Evolutionary conservation across 1,140 invertebrate genomes (phyloP).

Genomic region (Caenorhabditis inopinata): DNA sequence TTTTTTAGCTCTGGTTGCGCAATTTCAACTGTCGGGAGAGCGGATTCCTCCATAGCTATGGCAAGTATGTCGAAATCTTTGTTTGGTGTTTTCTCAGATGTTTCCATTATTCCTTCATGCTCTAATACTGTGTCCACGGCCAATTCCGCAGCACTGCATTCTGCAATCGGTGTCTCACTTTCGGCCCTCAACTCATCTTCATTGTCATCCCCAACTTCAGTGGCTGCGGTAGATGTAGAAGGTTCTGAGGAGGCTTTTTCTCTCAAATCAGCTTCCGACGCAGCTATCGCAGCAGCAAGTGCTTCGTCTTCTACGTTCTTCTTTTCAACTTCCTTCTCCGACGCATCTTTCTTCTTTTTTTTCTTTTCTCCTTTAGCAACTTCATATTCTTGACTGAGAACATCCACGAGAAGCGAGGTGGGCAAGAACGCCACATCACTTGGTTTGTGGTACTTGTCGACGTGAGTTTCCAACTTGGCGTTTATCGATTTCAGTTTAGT

Average conservation of each 20-base stretch:
- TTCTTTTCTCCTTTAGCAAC: background rate
- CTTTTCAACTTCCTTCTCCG: background rate
- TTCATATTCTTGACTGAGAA: conserved; percentile 38
- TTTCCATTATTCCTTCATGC: background rate
- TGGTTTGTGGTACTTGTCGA: background rate
- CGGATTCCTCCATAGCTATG: background rate
- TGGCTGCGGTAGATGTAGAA: background rate
- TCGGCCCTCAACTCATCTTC: background rate
- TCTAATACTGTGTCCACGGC: background rate
- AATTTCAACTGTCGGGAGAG: background rate
- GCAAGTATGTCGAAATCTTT: conserved; percentile 1
- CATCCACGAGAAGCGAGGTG: conserved; percentile 47
- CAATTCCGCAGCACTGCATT: background rate
- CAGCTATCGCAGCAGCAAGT: background rate
- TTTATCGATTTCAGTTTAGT: conserved; percentile 37
- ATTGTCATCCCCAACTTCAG: background rate
- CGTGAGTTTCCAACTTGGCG: conserved; percentile 42
- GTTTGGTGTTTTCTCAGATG: background rate
- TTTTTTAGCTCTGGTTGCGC: background rate
- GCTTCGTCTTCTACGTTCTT: background rate
- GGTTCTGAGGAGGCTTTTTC: background rate
- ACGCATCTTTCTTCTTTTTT: background rate
- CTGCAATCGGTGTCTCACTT: background rate
- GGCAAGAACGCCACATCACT: conserved; percentile 56
- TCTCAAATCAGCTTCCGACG: background rate